A percentile compares a stretch with the other conserved stretches of the same genome.
Conservation (phyloP, 1,140 invertebrate genomes). For the Brachionus manjavacas region DNA sequence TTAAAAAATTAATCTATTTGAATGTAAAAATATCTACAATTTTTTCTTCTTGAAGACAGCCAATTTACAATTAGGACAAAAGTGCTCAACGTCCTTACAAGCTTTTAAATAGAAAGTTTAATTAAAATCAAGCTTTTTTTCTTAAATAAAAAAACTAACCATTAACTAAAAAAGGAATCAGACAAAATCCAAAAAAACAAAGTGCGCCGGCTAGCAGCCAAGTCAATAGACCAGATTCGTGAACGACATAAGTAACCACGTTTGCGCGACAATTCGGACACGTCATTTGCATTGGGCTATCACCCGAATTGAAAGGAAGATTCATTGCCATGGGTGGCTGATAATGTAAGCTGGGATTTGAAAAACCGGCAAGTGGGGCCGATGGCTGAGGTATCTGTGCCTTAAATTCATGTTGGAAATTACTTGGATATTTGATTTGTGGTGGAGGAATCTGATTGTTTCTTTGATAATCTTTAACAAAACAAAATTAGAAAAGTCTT, state of each 20-base stretch:
- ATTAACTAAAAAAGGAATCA: not conserved
- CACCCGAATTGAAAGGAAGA: not conserved
- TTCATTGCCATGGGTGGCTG: not conserved
- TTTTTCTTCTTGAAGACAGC: not conserved
- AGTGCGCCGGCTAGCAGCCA: not conserved
- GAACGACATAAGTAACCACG: not conserved
- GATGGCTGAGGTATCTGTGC: not conserved
- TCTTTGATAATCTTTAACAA: too few relatives aligned
- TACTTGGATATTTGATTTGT: not conserved
- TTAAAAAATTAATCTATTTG: too few relatives aligned
- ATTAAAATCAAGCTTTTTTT: not conserved
- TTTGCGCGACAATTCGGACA: not conserved
- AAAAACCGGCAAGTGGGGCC: not conserved
- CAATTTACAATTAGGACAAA: not conserved
- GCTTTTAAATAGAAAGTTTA: not conserved
- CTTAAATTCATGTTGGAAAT: not conserved
- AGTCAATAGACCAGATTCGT: not conserved
- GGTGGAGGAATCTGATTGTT: not conserved
- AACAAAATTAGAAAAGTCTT: too few relatives aligned
- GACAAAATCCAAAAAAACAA: not conserved
- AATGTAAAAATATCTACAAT: not conserved
- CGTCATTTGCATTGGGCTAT: not conserved
- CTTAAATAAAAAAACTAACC: not conserved
- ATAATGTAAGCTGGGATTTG: not conserved
- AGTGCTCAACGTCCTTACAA: conserved; percentile 8